These are phyloP conservation scores for Callocephalon fimbriatum DNA, from an alignment of 2,113 vertebrate species.

Conservation along the genomic window DNA sequence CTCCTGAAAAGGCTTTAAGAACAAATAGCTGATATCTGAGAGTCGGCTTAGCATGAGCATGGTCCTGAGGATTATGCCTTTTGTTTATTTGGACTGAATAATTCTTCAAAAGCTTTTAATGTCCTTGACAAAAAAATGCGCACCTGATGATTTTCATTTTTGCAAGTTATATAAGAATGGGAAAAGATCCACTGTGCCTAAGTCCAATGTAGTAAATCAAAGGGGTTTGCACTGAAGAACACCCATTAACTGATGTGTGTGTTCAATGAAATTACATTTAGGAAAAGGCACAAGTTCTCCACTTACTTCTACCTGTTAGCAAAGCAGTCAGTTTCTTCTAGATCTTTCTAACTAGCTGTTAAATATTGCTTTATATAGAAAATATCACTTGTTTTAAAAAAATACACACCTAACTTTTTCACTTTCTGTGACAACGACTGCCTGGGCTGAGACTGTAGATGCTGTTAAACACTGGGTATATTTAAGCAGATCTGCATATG, in stretches of 20 bases:
- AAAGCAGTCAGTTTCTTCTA: not conserved
- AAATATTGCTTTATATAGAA: not conserved
- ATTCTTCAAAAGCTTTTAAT: not conserved
- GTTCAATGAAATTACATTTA: not conserved
- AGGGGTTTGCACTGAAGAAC: not conserved
- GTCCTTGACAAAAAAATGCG: not conserved
- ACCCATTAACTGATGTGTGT: not conserved
- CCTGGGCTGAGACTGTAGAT: not conserved
- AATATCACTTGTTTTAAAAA: not conserved
- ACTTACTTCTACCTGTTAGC: not conserved
- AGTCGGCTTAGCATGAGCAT: not conserved
- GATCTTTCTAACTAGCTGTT: not conserved
- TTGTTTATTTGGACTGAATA: slow-evolving; percentile 12
- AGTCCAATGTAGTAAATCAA: not conserved
- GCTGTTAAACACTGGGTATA: not conserved
- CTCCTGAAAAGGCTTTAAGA: not conserved
- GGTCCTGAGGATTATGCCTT: not conserved
- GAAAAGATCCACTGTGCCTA: not conserved
- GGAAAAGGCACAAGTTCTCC: not conserved
- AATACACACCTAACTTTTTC: not conserved
- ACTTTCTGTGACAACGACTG: not conserved
- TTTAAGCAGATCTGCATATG: not conserved
- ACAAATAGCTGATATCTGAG: not conserved
- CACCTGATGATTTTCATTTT: not conserved
- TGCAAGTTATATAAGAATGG: not conserved